A percentile compares a stretch with the other conserved stretches of the same genome.
Evolutionary conservation across 2,888 invertebrate species (phyloP).

Genomic region (Clitarchus hookeri): DNA sequence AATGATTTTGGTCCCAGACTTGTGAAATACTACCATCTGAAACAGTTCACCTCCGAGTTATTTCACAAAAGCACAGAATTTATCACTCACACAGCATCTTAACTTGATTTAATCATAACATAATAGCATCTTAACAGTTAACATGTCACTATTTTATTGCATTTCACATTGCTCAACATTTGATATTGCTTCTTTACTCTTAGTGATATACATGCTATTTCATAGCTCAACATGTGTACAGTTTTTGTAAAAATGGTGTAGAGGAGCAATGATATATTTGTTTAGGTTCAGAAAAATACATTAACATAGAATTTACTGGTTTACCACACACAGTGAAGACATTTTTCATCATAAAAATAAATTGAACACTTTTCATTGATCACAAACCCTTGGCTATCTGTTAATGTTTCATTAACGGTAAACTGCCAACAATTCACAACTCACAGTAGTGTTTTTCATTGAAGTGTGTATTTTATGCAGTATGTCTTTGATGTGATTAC

Average conservation of each 20-base stretch:
- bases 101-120: neutral
- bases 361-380: neutral
- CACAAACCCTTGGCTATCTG: neutral
- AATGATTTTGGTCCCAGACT: constrained; percentile 1
- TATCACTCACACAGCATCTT: neutral
- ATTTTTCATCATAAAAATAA: neutral
- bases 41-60: no score
- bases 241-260: neutral
- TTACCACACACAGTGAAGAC: neutral
- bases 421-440: neutral
- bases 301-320: neutral
- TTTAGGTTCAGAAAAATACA: neutral
- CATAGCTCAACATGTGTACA: neutral
- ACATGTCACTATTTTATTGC: constrained; percentile 14
- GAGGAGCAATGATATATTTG: neutral
- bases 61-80: no score
- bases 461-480: neutral
- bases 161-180: neutral
- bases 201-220: neutral
- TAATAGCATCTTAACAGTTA: neutral
- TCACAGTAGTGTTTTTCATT: neutral
- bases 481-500: neutral
- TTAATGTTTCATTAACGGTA: neutral
- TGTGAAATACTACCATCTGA: neutral
- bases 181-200: constrained; percentile 1